Percentiles rank a stretch among this genome's conserved stretches.
Evolutionary conservation across 1,140 invertebrate species (phyloP).

Genomic region (Trinorchestia longiramus): DNA sequence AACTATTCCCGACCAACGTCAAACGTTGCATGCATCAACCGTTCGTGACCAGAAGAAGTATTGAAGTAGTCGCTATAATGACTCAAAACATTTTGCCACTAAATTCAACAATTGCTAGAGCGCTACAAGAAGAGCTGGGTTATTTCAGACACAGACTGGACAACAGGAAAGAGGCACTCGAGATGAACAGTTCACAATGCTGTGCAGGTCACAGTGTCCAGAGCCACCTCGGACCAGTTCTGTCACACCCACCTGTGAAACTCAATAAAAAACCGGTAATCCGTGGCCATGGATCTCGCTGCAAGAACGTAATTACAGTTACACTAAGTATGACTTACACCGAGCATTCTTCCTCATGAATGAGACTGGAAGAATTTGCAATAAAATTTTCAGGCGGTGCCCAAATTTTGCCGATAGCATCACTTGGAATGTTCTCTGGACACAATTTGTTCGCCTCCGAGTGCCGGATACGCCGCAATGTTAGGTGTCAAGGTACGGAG

Average conservation of each 20-base stretch:
- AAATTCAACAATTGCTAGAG: too few relatives aligned
- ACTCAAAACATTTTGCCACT: too few relatives aligned
- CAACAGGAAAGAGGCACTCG: background rate
- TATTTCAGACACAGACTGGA: too few relatives aligned
- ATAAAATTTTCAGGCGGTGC: background rate
- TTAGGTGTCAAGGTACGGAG: background rate
- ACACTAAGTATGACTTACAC: background rate
- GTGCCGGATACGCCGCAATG: background rate
- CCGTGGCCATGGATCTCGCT: background rate
- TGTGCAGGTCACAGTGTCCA: background rate
- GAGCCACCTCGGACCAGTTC: background rate
- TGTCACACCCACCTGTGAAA: background rate
- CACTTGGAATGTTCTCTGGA: background rate
- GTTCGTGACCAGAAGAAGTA: too few relatives aligned
- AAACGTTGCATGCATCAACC: too few relatives aligned
- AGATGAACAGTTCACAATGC: background rate
- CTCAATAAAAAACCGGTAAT: background rate
- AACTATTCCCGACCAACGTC: too few relatives aligned
- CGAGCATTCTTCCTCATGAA: background rate
- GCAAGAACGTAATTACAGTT: background rate
- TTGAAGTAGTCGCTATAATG: too few relatives aligned
- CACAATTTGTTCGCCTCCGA: background rate
- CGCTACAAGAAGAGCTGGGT: too few relatives aligned
- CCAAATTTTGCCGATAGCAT: background rate
- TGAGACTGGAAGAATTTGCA: background rate